Percentiles rank a stretch among this genome's conserved stretches.
phyloP scores from a whole-genome alignment of 2,113 vertebrate species.

The Gambusia affinis region DNA sequence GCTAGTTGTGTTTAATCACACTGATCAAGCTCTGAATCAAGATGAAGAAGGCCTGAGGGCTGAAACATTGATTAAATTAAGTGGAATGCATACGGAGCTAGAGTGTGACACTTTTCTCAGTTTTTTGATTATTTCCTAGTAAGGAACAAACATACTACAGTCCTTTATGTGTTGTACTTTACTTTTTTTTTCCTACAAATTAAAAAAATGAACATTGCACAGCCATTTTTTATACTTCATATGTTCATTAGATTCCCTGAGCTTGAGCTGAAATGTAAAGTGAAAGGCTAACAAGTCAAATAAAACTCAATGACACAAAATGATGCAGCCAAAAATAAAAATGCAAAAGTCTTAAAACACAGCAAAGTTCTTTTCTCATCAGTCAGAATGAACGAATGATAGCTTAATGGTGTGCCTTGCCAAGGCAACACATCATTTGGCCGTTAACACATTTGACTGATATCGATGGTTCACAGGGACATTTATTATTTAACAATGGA shows the following conservation, averaged over 20 bases:
- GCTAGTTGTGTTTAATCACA: background rate
- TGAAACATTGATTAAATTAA: constrained; percentile 10
- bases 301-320: constrained; percentile 28
- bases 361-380: background rate
- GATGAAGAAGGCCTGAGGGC: background rate
- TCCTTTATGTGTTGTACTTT: background rate
- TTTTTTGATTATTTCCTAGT: background rate
- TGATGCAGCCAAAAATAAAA: constrained; percentile 13
- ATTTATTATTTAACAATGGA: constrained; percentile 62
- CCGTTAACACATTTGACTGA: constrained; percentile 41
- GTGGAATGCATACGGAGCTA: background rate
- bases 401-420: constrained; percentile 18
- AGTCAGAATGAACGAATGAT: constrained; percentile 16
- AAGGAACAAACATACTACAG: background rate
- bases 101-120: background rate
- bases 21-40: constrained; percentile 5
- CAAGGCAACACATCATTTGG: constrained; percentile 47
- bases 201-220: background rate
- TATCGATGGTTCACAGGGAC: constrained; percentile 43
- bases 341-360: constrained; percentile 18
- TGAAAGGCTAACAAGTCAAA: constrained; percentile 17
- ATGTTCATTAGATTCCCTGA: background rate
- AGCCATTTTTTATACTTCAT: background rate
- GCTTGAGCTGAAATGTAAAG: constrained; percentile 2
- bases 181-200: background rate